These are phyloP conservation scores for Hexactinellida sp. DNA, from an alignment of 37 sponge, comb jelly and placozoan genomes.

Conservation along the genomic window DNA sequence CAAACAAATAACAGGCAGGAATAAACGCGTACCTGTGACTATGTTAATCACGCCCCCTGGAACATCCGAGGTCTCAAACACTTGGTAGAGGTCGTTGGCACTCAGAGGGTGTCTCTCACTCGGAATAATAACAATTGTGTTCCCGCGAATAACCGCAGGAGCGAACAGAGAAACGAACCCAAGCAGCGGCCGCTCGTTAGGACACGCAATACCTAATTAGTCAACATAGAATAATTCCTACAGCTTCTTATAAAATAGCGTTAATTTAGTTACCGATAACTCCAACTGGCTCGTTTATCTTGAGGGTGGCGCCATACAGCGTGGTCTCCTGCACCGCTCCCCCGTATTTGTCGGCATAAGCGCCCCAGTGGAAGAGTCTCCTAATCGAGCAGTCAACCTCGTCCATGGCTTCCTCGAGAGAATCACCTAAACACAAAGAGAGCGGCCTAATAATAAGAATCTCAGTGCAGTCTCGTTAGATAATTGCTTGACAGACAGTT, in stretches of 20 bases:
- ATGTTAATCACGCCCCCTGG: slow-evolving; percentile 99
- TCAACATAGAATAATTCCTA: not conserved
- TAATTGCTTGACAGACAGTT: no score
- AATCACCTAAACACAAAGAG: not conserved
- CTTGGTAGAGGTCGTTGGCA: slow-evolving; percentile 91
- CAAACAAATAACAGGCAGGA: not conserved
- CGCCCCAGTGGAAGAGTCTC: slow-evolving; percentile 89
- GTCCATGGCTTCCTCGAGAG: slow-evolving; percentile 32
- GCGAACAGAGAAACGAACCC: slow-evolving; percentile 90
- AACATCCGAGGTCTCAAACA: slow-evolving; percentile 93
- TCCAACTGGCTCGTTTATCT: slow-evolving; percentile 86
- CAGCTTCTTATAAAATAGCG: not conserved
- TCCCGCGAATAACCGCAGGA: slow-evolving; percentile 87
- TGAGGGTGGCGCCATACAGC: slow-evolving; percentile 75
- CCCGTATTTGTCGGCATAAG: slow-evolving; percentile 95
- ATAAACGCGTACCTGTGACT: slow-evolving; percentile 45
- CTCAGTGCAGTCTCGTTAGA: no score
- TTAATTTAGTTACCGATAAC: slow-evolving; percentile 39
- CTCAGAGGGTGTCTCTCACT: slow-evolving; percentile 79
- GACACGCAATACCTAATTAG: slow-evolving; percentile 67
- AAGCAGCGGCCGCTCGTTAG: slow-evolving; percentile 74
- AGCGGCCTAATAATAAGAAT: no score
- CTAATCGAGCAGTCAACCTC: slow-evolving; percentile 80
- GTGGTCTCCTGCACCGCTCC: slow-evolving; percentile 88
- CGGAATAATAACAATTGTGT: slow-evolving; percentile 86